Conservation (phyloP, 2,888 invertebrate species). For the Chrysolina oricalcia region DNA sequence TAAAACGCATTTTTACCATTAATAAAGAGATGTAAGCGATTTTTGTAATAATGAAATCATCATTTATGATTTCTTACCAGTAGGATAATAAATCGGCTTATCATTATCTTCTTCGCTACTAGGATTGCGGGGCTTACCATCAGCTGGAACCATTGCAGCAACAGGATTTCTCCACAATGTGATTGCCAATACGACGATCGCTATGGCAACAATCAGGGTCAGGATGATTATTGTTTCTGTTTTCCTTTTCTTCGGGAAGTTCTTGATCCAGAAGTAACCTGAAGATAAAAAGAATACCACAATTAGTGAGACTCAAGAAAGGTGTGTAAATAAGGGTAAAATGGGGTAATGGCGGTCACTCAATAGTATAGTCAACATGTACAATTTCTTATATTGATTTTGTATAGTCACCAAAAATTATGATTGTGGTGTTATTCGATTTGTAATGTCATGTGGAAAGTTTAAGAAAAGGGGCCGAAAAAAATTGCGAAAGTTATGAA, state of each 20-base stretch:
- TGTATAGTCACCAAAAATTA: no score
- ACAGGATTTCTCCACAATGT: slow-evolving; percentile 49
- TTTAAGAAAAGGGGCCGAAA: no score
- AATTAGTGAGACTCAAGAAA: neutral
- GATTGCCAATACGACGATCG: slow-evolving; percentile 51
- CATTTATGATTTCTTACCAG: slow-evolving; percentile 46
- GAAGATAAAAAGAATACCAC: slow-evolving; percentile 39
- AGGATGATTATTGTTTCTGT: slow-evolving; percentile 55
- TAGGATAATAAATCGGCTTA: slow-evolving; percentile 49
- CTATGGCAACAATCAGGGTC: slow-evolving; percentile 50
- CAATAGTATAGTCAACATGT: no score
- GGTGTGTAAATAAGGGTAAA: no score
- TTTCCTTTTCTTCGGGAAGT: slow-evolving; percentile 51
- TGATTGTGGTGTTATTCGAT: no score
- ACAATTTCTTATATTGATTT: no score
- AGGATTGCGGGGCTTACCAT: neutral
- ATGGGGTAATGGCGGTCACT: no score
- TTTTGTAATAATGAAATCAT: no score
- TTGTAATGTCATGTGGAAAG: no score
- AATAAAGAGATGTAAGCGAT: no score
- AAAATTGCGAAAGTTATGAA: no score
- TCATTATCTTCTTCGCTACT: slow-evolving; percentile 59
- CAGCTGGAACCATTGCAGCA: slow-evolving; percentile 2
- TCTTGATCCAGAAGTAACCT: slow-evolving; percentile 56
- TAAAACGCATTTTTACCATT: no score